phyloP scores from a whole-genome alignment of 2,888 invertebrate species.

The Sarcophaga caerulescens region DNA sequence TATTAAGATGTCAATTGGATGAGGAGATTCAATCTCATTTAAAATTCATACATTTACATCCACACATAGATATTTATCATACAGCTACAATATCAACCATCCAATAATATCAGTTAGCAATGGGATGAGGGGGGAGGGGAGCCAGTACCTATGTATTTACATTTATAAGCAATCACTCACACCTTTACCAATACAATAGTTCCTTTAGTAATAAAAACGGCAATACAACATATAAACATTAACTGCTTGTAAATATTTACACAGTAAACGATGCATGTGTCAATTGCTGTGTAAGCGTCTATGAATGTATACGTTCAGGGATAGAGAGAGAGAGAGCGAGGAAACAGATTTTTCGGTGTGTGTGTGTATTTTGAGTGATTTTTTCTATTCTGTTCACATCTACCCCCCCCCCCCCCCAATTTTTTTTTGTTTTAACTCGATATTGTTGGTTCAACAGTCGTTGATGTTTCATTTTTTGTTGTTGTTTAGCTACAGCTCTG shows the following conservation, averaged over 20 bases:
- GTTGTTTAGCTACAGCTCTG: neutral
- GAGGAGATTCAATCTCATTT: neutral
- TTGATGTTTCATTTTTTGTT: slow-evolving; percentile 15
- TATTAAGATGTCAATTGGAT: neutral
- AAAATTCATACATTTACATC: neutral
- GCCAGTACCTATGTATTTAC: neutral
- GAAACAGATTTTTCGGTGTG: neutral
- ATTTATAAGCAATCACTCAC: neutral
- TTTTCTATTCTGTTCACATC: slow-evolving; percentile 15
- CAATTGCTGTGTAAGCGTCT: neutral
- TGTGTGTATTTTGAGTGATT: neutral
- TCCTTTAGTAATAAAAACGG: slow-evolving; percentile 28
- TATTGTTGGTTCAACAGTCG: slow-evolving; percentile 43
- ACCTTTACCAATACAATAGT: neutral
- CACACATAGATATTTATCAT: neutral
- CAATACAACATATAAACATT: slow-evolving; percentile 41
- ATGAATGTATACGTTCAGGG: neutral
- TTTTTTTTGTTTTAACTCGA: neutral
- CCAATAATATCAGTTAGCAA: neutral
- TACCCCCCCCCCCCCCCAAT: slow-evolving; percentile 39
- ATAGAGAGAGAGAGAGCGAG: neutral
- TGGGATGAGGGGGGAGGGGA: neutral
- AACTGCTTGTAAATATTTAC: slow-evolving; percentile 50
- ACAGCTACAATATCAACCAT: neutral
- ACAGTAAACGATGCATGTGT: slow-evolving; percentile 38